These are phyloP conservation scores for Azorinus chamasolen DNA, from an alignment of 2,888 invertebrate genomes.

Conservation along the genomic window DNA sequence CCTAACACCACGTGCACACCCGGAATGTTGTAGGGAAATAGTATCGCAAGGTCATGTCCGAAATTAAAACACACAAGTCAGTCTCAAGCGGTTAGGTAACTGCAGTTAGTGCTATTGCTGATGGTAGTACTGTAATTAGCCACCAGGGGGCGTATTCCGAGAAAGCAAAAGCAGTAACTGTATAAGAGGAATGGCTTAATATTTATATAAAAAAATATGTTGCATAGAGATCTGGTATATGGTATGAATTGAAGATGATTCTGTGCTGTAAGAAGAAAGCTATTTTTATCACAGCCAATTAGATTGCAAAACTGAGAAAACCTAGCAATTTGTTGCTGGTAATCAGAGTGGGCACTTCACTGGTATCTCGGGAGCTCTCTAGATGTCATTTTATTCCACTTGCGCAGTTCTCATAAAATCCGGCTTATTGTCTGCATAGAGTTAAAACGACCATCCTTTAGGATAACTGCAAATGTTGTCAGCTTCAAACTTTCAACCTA, in stretches of 20 bases:
- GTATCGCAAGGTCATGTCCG: too few species aligned
- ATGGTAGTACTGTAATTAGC: conserved; percentile 57
- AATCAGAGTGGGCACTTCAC: conserved; percentile 58
- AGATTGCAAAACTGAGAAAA: conserved; percentile 50
- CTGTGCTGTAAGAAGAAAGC: conserved; percentile 10
- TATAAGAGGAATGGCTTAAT: too few species aligned
- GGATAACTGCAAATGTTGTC: too few species aligned
- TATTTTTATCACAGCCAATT: conserved; percentile 60
- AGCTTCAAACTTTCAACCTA: too few species aligned
- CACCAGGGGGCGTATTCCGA: conserved; percentile 55
- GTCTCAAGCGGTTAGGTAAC: conserved; percentile 20
- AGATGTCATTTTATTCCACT: conserved; percentile 33
- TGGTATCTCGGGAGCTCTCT: conserved; percentile 48
- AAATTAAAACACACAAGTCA: too few species aligned
- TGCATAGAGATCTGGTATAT: conserved; percentile 25
- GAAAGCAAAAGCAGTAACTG: conserved; percentile 23
- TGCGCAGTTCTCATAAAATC: conserved; percentile 16
- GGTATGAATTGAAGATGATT: too few species aligned
- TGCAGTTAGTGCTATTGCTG: conserved; percentile 28
- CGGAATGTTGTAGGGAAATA: too few species aligned
- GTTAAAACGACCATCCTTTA: too few species aligned
- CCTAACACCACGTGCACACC: too few species aligned
- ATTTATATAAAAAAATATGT: conserved; percentile 34
- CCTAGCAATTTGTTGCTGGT: conserved; percentile 49
- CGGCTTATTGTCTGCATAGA: background rate